These are phyloP conservation scores for Orgyia antiqua DNA, from an alignment of 2,888 invertebrate genomes.

Conservation along the genomic window DNA sequence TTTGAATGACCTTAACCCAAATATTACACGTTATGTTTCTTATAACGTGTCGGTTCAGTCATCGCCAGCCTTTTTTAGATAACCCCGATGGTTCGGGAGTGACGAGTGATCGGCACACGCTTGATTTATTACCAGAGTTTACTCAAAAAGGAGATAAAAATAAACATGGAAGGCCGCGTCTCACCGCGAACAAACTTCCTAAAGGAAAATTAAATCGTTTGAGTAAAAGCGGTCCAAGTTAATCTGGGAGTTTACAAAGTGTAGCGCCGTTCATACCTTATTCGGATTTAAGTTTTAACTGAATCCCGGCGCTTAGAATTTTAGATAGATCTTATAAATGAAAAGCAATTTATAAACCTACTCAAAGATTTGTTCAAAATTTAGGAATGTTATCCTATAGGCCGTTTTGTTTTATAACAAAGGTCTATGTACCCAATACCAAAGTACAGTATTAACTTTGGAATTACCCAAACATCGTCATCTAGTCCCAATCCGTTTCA, in stretches of 20 bases:
- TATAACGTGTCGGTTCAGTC: no score
- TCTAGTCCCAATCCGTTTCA: no score
- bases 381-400: no score
- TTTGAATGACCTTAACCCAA: no score
- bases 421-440: no score
- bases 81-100: constrained; percentile 28
- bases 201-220: constrained; percentile 19
- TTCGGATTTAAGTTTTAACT: constrained; percentile 9
- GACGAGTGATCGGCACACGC: constrained; percentile 31
- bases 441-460: no score
- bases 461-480: no score
- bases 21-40: no score
- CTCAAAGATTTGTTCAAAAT: no score
- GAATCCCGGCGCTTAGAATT: constrained; percentile 3
- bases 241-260: constrained; percentile 15
- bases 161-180: constrained; percentile 16
- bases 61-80: constrained; percentile 38
- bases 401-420: no score
- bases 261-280: constrained; percentile 11
- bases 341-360: not conserved
- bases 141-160: constrained; percentile 23
- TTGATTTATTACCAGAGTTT: constrained; percentile 33
- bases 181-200: constrained; percentile 14
- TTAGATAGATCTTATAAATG: not conserved
- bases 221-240: constrained; percentile 8